Conservation (phyloP, 2,113 vertebrate genomes). For the Dicrurus megarhynchus region DNA sequence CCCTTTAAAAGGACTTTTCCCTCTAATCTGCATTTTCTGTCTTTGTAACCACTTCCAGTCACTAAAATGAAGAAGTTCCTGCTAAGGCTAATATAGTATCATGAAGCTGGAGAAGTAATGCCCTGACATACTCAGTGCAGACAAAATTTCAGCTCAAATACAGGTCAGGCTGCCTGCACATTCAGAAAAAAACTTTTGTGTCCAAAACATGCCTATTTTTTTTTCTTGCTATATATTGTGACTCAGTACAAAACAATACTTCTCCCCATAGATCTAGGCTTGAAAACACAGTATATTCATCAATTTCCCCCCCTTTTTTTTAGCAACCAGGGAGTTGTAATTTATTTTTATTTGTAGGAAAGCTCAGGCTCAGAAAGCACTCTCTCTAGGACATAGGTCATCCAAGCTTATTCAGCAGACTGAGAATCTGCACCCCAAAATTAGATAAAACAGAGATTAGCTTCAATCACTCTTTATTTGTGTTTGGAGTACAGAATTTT, state of each 20-base stretch:
- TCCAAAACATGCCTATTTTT: background rate
- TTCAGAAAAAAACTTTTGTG: background rate
- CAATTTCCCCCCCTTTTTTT: background rate
- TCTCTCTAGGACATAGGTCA: background rate
- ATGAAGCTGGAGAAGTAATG: background rate
- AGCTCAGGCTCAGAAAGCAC: background rate
- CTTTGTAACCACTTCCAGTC: background rate
- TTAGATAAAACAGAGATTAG: background rate
- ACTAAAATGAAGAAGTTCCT: background rate
- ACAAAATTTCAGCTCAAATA: background rate
- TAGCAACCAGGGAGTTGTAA: background rate
- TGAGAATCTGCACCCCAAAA: background rate
- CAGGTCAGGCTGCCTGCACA: background rate
- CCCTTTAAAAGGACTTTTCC: background rate
- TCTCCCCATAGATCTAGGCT: background rate
- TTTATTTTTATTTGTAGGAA: background rate
- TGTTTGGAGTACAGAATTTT: background rate
- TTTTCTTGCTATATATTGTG: background rate
- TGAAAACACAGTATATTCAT: background rate
- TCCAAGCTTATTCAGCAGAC: background rate
- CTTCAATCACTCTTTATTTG: background rate
- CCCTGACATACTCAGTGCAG: background rate
- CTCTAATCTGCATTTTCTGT: background rate
- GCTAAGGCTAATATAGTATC: background rate
- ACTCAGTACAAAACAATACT: background rate